A percentile compares a stretch with the other conserved stretches of the same genome.
Evolutionary conservation across 2,113 vertebrate species (phyloP).

Genomic region (Pheucticus melanocephalus): DNA sequence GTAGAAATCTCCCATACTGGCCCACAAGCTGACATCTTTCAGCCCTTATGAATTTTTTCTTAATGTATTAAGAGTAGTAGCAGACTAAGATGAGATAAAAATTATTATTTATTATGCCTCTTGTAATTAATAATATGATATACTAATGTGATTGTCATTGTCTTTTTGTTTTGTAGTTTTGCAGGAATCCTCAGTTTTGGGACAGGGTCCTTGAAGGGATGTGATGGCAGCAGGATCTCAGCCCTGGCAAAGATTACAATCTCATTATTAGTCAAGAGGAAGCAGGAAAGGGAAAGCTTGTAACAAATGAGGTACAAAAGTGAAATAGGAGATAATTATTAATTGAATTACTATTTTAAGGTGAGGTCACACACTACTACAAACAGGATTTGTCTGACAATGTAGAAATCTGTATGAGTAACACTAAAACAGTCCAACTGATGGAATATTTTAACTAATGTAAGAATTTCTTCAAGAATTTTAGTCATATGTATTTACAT

Average conservation of each 20-base stretch:
- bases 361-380: not conserved
- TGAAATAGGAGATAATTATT: not conserved
- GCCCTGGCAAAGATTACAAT: not conserved
- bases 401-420: not conserved
- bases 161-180: not conserved
- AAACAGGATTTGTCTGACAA: not conserved
- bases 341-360: not conserved
- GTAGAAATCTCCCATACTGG: not conserved
- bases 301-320: not conserved
- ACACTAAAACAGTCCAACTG: not conserved
- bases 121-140: not conserved
- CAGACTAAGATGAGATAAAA: not conserved
- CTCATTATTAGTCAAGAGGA: not conserved
- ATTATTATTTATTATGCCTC: not conserved
- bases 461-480: not conserved
- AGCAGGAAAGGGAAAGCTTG: not conserved
- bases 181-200: not conserved
- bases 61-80: not conserved
- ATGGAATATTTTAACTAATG: not conserved
- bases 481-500: not conserved
- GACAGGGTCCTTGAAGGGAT: not conserved
- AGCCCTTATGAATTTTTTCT: not conserved
- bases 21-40: not conserved
- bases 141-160: not conserved
- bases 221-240: fast-evolving